Conservation (phyloP, 2,113 vertebrate genomes). For the Sceloporus undulatus region DNA sequence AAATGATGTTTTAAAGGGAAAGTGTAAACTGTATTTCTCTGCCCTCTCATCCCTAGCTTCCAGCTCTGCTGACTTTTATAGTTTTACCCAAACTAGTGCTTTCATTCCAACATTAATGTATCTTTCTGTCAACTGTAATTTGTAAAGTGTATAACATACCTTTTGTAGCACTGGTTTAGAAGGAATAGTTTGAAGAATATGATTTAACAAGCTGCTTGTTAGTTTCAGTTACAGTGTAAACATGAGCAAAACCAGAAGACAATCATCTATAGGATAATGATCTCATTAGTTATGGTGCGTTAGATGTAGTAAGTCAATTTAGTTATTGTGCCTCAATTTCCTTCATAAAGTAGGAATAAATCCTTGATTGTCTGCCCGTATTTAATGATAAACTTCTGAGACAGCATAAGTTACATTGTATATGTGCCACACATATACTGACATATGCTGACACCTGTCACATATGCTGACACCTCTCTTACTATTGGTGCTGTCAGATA, state of each 20-base stretch:
- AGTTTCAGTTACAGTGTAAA: neutral
- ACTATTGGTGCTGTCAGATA: slow-evolving; percentile 9
- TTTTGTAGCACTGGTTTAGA: neutral
- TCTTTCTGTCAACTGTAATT: neutral
- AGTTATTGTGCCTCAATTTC: neutral
- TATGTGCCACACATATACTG: neutral
- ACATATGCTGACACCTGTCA: too few species aligned
- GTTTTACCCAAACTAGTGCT: neutral
- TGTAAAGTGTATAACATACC: neutral
- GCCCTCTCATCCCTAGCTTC: neutral
- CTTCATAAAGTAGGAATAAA: neutral
- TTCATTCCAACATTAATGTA: neutral
- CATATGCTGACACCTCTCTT: neutral
- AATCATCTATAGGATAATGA: neutral
- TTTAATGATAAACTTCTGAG: neutral
- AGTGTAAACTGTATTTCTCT: neutral
- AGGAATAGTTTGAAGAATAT: slow-evolving; percentile 1
- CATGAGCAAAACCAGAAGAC: neutral
- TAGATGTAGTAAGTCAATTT: neutral
- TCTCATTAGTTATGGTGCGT: neutral
- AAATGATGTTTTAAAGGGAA: neutral
- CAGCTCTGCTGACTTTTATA: neutral
- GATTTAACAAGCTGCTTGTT: slow-evolving; percentile 2
- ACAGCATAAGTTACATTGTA: neutral
- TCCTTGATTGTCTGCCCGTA: neutral